Percentiles rank a stretch among this genome's conserved stretches.
Conservation (phyloP, 2,888 invertebrate species). For the Bombylius discolor region DNA sequence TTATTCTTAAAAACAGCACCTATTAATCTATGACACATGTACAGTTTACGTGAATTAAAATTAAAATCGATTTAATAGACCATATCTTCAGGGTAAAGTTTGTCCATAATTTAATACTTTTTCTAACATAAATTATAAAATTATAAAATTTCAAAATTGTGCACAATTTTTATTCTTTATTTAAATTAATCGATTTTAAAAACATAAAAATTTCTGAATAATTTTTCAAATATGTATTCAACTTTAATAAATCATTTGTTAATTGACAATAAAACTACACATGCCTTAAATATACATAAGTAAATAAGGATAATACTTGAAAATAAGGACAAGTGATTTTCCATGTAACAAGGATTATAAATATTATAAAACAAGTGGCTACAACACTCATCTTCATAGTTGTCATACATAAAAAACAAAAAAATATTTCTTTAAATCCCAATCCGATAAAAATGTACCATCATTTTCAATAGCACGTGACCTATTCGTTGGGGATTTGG, state of each 20-base stretch:
- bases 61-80: too few relatives aligned
- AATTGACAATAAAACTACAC: background rate
- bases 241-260: background rate
- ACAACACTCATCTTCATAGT: background rate
- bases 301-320: background rate
- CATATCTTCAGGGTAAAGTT: too few relatives aligned
- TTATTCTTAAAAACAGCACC: too few relatives aligned
- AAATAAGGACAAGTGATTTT: constrained; percentile 4
- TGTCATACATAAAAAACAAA: background rate
- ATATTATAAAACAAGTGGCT: background rate
- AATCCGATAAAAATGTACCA: background rate
- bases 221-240: too few relatives aligned
- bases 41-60: too few relatives aligned
- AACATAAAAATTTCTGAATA: too few relatives aligned
- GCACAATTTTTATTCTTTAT: too few relatives aligned
- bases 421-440: background rate
- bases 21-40: too few relatives aligned
- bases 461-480: constrained; percentile 1
- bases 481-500: constrained; percentile 2
- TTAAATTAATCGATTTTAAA: too few relatives aligned
- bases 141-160: too few relatives aligned
- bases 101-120: too few relatives aligned
- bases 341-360: constrained; percentile 2
- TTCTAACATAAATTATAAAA: too few relatives aligned
- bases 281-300: background rate